Evolutionary conservation across 2,797 vertebrate species (phyloP).

Genomic region (Sebastes cheni): DNA sequence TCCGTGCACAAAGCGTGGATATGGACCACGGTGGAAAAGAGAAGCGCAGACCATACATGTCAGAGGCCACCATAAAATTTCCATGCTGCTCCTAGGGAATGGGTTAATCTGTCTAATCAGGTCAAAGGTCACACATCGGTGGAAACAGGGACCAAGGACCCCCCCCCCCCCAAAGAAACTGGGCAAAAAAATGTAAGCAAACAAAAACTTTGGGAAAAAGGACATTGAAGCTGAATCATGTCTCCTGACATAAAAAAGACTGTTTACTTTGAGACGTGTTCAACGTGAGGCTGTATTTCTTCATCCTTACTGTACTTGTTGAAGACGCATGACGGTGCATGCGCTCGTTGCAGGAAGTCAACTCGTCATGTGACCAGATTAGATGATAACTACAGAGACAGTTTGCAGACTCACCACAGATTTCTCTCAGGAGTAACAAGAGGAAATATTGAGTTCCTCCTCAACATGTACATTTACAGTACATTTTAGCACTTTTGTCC

Average conservation of each 20-base stretch:
- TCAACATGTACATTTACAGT: not conserved
- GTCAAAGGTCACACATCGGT: slow-evolving; percentile 36
- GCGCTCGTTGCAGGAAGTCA: not conserved
- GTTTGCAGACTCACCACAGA: not conserved
- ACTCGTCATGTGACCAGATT: not conserved
- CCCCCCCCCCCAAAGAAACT: not conserved
- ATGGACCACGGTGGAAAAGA: slow-evolving; percentile 19
- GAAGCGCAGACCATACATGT: slow-evolving; percentile 36
- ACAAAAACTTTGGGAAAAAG: slow-evolving; percentile 21
- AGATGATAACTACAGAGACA: not conserved
- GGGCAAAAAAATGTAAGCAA: slow-evolving; percentile 6
- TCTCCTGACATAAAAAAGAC: not conserved
- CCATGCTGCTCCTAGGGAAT: slow-evolving; percentile 63
- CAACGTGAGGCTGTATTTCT: not conserved
- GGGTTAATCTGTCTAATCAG: slow-evolving; percentile 52
- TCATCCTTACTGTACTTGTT: not conserved
- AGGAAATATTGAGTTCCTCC: not conserved
- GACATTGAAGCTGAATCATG: not conserved
- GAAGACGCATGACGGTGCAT: not conserved
- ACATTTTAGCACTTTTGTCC: not conserved
- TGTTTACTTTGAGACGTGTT: not conserved
- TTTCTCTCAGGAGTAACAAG: not conserved
- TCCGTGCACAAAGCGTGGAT: slow-evolving; percentile 30
- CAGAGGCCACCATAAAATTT: slow-evolving; percentile 58
- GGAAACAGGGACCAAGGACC: slow-evolving; percentile 23